Base-by-base conservation (phyloP, 2,888 invertebrate species). In the Cotesia congregata region DNA sequence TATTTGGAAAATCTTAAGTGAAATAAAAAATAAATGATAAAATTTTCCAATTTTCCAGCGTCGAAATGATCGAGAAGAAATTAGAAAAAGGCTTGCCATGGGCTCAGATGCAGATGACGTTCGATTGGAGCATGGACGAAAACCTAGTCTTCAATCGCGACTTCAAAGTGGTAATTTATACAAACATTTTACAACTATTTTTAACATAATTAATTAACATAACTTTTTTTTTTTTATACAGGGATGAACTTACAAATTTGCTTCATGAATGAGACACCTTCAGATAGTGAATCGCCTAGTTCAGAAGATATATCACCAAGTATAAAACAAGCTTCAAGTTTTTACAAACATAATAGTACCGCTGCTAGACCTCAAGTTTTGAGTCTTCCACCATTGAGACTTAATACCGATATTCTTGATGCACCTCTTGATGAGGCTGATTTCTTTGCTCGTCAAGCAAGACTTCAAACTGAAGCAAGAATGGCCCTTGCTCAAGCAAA, bases 221-320 rank as follows among this genome's bases (percentile, higher is more conserved):
- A 12, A 5, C 38, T 64, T 72, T 41, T 62, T 41, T 9, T 61
- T 64, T 72, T 41, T 62, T 41, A 3, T 62, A 17, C 90, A 95
- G 95, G 96, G 83, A 97, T 95, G 94, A 97, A 97, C 91, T 93
- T 97, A 72, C 97, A 97, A 92, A 97, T 98, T 86, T 97, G 97
- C 91, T 97, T 97, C 90, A 96, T 97, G 95, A 97, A 97, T 90
- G 97, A 98, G 90, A 95, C 95, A 75, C 94, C 94, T 78, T 95
- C 95, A 72, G 96, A 96, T 89, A 94, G 93, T 85, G 96, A 96
- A 89, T 95, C 95, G 83, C 94, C 94, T 81, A 92, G 92, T 80
- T 94, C 94, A 75, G 95, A 95, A 85, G 95, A 95, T 40, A 73
- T 72, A 39, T 80, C 83, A 0, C 82, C 83, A 1, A 83, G 84